Percentiles rank a stretch among this genome's conserved stretches.
Conservation (phyloP, 2,113 vertebrate genomes). For the Lasiurus cinereus region DNA sequence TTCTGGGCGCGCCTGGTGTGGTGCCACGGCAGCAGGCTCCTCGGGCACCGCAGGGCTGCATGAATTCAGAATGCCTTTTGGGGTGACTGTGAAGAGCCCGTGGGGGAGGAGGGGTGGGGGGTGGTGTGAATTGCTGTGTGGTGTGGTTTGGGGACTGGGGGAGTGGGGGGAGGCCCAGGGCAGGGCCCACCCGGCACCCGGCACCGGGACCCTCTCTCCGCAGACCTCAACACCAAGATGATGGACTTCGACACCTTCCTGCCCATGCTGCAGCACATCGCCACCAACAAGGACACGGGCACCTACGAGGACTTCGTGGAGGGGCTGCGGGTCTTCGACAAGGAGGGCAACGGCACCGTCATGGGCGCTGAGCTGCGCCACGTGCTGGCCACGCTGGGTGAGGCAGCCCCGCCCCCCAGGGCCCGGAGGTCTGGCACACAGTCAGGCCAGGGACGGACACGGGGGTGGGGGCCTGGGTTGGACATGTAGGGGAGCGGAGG, state of each 20-base stretch:
- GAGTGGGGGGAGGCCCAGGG: no score
- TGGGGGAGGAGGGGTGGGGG: not conserved
- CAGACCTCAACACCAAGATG: constrained; percentile 87
- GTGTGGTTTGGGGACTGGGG: no score
- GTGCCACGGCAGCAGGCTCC: no score
- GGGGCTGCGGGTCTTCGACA: constrained; percentile 97
- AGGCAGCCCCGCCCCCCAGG: not conserved
- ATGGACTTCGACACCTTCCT: constrained; percentile 98
- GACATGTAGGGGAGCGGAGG: not conserved
- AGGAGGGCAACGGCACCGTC: constrained; percentile 88
- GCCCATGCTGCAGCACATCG: constrained; percentile 96
- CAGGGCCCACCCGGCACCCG: no score
- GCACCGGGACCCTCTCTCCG: not conserved
- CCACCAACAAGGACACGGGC: constrained; percentile 94
- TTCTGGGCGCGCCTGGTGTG: not conserved
- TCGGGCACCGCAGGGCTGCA: not conserved
- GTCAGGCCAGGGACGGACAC: no score
- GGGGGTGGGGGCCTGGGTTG: not conserved
- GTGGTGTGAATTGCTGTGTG: not conserved
- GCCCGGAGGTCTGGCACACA: no score
- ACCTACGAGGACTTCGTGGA: constrained; percentile 98
- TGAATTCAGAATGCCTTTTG: not conserved
- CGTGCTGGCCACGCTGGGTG: constrained; percentile 96
- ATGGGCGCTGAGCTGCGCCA: constrained; percentile 89
- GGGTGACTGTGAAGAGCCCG: not conserved